Evolutionary conservation across 2,797 vertebrate species (phyloP), one percentile per base, ranked within the genome.

Genomic region (Lagocephalus sceleratus): DNA sequence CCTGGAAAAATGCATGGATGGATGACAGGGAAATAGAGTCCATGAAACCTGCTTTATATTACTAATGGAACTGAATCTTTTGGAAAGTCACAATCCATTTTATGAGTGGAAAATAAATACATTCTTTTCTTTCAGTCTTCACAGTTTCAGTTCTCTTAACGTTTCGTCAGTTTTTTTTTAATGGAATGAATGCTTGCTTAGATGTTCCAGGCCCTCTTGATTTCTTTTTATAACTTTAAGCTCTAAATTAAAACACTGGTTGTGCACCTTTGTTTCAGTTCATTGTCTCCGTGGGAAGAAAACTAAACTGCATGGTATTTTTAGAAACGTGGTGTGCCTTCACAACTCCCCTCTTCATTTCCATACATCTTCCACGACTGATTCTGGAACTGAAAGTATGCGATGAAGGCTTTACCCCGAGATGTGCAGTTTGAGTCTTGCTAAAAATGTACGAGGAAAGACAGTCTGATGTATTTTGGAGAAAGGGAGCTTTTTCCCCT

Each of bases 381-480:
- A 41, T 25, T 3, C 44, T 35, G 32, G 29, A 38, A 43, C 41
- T 19, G 0, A 49, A 0, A 41, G 19, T 44, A 21, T 32, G n/a
- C 12, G 21, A 21, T 29, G 10, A 3, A 45, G 26, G 42, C 16
- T 66, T 41, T 47, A 29, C 12, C 55, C 22, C 14, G 11, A 35
- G 38, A 53, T 52, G 21, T 32, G 32, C 26, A 17, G 11, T 20
- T 35, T 6, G 48, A 63, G 20, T 57, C 46, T 49, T 57, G 54
- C 54, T 57, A 40, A 21, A 57, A 53, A 48, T 17, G 6, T 45
- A 17, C 23, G 40, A 64, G 40, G 17, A 26, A 19, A 56, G 51
- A 66, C 47, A 57, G 23, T 63, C 57, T 68, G 39, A 76, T n/a
- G 19, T 47, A 42, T 42, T 68, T 68, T 63, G 29, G 40, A 32